Conservation (phyloP, 2,113 vertebrate genomes). For the Pleuronectes platessa region DNA sequence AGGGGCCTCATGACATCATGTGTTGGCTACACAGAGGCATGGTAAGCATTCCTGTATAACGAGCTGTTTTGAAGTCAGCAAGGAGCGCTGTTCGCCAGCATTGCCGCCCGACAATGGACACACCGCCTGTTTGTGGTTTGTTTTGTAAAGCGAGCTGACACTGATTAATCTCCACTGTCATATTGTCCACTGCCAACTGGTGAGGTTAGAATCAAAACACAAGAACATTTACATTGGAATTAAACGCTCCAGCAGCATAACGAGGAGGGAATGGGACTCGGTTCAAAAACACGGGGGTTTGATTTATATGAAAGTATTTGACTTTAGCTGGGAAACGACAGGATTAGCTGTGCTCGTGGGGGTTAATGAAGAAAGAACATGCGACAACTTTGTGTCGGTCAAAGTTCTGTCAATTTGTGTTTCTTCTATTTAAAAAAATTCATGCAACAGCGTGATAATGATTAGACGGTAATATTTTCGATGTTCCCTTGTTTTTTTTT, state of each 20-base stretch:
- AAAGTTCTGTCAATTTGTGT: too few species aligned
- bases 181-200: conserved; percentile 10
- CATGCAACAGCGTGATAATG: neutral
- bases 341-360: too few species aligned
- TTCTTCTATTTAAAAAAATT: neutral
- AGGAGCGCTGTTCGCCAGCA: conserved; percentile 8
- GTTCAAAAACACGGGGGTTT: neutral
- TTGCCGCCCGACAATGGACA: conserved; percentile 26
- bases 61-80: conserved; percentile 55
- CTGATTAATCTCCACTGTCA: conserved; percentile 16
- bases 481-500: neutral
- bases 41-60: conserved; percentile 61
- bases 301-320: neutral
- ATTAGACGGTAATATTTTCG: neutral
- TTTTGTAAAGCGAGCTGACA: conserved; percentile 34
- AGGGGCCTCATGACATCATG: conserved; percentile 63
- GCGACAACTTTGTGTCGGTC: too few species aligned
- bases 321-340: too few species aligned
- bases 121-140: conserved; percentile 34
- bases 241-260: neutral
- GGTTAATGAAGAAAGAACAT: too few species aligned
- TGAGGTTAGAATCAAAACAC: conserved; percentile 1
- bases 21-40: conserved; percentile 38
- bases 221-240: neutral
- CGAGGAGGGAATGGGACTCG: neutral